Evolutionary conservation across 23 tunicate genomes (phyloP).

Genomic region (Halocynthia roretzi): DNA sequence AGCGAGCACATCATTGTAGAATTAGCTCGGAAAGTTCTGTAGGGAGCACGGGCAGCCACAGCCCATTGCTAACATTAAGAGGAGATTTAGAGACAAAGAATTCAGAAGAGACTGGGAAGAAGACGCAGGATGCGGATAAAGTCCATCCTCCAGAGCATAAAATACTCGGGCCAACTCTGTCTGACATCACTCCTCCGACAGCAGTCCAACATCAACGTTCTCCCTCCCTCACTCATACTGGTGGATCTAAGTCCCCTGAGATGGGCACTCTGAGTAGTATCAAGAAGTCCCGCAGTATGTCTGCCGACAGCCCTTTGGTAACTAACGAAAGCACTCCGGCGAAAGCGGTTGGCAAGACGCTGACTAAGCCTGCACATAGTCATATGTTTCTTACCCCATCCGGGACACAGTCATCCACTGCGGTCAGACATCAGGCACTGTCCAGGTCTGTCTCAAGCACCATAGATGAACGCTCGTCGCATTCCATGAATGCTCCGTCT

Average conservation of each 20-base stretch:
- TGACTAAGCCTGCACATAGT: constrained; percentile 17
- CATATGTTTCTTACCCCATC: neutral
- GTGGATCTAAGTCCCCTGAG: constrained; percentile 56
- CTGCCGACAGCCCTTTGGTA: constrained; percentile 77
- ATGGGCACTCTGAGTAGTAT: constrained; percentile 63
- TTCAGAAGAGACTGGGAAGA: constrained; percentile 13
- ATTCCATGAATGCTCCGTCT: constrained; percentile 13
- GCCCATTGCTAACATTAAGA: constrained; percentile 25
- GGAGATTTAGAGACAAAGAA: constrained; percentile 16
- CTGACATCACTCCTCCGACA: constrained; percentile 30
- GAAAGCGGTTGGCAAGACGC: constrained; percentile 11
- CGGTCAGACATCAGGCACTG: neutral
- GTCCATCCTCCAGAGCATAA: constrained; percentile 8
- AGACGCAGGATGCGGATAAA: constrained; percentile 29
- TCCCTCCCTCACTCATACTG: constrained; percentile 7
- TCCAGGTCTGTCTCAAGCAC: constrained; percentile 22
- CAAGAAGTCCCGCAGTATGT: constrained; percentile 82
- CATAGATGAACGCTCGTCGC: constrained; percentile 19
- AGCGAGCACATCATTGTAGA: constrained; percentile 15
- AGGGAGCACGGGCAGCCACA: constrained; percentile 31
- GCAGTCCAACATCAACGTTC: neutral
- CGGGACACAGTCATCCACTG: neutral
- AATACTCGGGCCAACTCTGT: constrained; percentile 23
- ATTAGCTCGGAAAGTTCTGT: constrained; percentile 60
- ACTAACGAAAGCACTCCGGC: constrained; percentile 16